Conservation (phyloP, 2,888 invertebrate genomes). For the Machimus rusticus region DNA sequence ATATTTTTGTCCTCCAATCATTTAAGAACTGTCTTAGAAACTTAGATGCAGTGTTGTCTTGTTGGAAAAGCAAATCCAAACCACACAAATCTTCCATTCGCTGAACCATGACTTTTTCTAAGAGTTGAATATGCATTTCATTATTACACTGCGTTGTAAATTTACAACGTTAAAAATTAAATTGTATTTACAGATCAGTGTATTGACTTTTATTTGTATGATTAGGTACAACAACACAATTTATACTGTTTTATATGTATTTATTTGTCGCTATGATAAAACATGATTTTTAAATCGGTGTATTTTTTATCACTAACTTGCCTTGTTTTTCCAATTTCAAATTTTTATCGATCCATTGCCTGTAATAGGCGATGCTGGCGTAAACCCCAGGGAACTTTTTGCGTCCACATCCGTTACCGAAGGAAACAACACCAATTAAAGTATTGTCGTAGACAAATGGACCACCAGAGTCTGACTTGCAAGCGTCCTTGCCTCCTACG, state of each 20-base stretch:
- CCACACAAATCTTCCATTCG: too few relatives aligned
- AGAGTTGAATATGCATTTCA: too few relatives aligned
- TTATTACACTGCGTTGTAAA: too few relatives aligned
- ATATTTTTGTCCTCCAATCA: too few relatives aligned
- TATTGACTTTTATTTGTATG: too few relatives aligned
- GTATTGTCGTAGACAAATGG: constrained; percentile 14
- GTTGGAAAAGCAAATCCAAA: too few relatives aligned
- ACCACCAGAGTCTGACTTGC: constrained; percentile 42
- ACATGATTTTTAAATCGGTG: not conserved
- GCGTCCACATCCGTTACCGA: constrained; percentile 24
- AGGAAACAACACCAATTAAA: constrained; percentile 39
- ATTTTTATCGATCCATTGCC: constrained; percentile 30
- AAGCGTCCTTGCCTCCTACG: constrained; percentile 58
- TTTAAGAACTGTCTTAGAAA: too few relatives aligned
- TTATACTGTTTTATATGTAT: not conserved
- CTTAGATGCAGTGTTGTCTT: too few relatives aligned
- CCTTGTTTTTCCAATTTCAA: not conserved
- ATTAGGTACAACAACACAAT: too few relatives aligned
- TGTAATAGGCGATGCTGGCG: constrained; percentile 1
- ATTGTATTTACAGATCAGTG: too few relatives aligned
- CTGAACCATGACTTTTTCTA: too few relatives aligned
- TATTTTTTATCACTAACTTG: not conserved
- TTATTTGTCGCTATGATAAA: not conserved
- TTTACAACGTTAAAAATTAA: too few relatives aligned
- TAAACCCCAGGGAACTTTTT: constrained; percentile 35